A percentile compares a stretch with the other conserved stretches of the same genome.
Conservation (phyloP, 2,113 vertebrate species). For the Oreocharis arfaki region DNA sequence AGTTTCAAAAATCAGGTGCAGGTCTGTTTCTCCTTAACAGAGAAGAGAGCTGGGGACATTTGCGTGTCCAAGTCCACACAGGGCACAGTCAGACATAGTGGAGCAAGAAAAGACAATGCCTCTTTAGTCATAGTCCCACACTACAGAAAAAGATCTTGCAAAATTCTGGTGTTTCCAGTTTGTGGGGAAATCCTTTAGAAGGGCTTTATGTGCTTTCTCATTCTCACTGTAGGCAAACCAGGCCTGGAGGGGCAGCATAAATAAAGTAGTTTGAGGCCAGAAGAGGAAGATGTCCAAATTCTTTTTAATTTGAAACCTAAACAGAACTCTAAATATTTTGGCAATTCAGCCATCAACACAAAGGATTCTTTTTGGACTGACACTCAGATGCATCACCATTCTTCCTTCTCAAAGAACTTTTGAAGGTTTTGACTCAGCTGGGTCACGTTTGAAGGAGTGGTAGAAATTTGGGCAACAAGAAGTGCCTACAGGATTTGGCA, state of each 20-base stretch:
- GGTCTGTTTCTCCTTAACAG: background rate
- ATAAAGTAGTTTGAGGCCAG: background rate
- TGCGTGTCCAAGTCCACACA: background rate
- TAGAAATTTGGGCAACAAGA: background rate
- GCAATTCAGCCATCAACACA: background rate
- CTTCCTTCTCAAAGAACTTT: background rate
- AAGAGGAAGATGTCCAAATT: background rate
- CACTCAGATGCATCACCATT: background rate
- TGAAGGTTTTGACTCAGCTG: background rate
- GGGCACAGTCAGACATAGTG: background rate
- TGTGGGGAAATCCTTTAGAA: background rate
- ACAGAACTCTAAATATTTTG: background rate
- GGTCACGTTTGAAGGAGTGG: background rate
- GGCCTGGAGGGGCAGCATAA: background rate
- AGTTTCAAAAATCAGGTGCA: background rate
- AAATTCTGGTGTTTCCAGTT: conserved; percentile 9
- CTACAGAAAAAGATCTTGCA: background rate
- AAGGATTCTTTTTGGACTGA: background rate
- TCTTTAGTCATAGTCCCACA: background rate
- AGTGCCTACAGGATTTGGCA: background rate
- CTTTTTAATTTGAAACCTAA: background rate
- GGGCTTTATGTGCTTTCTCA: background rate
- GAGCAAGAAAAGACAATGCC: background rate
- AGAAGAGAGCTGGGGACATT: background rate
- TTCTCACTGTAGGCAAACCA: background rate